Conservation (phyloP, 2,797 vertebrate genomes). For the Acrocephalus scirpaceus region DNA sequence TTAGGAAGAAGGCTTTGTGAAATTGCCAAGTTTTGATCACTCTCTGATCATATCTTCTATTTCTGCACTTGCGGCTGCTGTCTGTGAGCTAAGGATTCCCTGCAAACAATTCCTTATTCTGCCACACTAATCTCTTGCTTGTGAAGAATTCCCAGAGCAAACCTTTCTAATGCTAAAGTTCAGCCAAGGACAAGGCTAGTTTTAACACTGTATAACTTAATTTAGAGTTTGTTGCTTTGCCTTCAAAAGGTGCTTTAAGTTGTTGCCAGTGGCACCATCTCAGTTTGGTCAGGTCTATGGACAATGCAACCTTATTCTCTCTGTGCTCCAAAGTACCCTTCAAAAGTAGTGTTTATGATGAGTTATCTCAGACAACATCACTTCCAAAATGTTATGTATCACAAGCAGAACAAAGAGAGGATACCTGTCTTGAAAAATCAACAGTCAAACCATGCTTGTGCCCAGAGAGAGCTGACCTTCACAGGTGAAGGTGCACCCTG, state of each 20-base stretch:
- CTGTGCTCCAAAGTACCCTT: background rate
- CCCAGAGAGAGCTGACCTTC: background rate
- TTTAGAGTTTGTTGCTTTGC: background rate
- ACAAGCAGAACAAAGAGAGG: background rate
- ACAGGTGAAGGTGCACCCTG: background rate
- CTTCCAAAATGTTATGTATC: background rate
- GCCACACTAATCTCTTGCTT: background rate
- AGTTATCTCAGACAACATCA: background rate
- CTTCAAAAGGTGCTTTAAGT: background rate
- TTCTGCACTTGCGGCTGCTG: background rate
- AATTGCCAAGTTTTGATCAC: background rate
- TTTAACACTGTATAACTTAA: background rate
- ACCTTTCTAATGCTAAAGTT: background rate
- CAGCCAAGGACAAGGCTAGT: background rate
- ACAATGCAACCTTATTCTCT: background rate
- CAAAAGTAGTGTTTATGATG: background rate
- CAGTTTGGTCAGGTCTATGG: background rate
- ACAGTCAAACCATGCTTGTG: background rate
- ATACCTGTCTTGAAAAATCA: background rate
- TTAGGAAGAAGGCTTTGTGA: background rate
- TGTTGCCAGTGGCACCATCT: background rate
- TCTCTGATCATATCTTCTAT: background rate
- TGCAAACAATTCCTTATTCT: rapidly evolving
- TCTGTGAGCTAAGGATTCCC: background rate
- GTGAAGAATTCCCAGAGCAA: background rate